Evolutionary conservation across 2,113 vertebrate species (phyloP).

Genomic region (Probosciger aterrimus): DNA sequence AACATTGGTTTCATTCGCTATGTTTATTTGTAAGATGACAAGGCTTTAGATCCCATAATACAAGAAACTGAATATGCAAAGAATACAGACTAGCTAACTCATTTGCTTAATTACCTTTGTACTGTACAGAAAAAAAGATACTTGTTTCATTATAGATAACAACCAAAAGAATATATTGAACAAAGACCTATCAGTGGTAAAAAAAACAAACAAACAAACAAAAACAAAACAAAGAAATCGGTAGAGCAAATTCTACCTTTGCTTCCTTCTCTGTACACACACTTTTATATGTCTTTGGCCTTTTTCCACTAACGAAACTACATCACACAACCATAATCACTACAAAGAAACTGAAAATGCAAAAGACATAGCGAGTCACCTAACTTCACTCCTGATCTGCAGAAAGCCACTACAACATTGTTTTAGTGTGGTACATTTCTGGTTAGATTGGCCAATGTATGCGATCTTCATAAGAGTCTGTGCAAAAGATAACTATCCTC

Average conservation of each 20-base stretch:
- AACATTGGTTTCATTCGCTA: not conserved
- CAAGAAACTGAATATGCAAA: not conserved
- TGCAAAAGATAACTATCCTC: not conserved
- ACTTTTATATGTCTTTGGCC: not conserved
- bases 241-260: not conserved
- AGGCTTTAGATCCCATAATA: not conserved
- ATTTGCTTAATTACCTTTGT: not conserved
- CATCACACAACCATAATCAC: not conserved
- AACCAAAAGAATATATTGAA: not conserved
- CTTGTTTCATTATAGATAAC: not conserved
- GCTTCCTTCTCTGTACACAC: not conserved
- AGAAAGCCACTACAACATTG: not conserved
- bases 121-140: not conserved
- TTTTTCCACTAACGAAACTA: not conserved
- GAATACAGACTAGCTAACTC: not conserved
- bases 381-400: not conserved
- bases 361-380: not conserved
- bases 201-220: not conserved
- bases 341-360: not conserved
- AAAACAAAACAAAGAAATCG: not conserved
- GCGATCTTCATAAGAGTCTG: not conserved
- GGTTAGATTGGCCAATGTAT: not conserved
- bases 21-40: not conserved
- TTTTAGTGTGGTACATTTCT: not conserved
- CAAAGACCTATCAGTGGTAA: not conserved